Conservation (phyloP, 30 jellyfish, hydroid and myxozoan species). For the Turritopsis rubra region DNA sequence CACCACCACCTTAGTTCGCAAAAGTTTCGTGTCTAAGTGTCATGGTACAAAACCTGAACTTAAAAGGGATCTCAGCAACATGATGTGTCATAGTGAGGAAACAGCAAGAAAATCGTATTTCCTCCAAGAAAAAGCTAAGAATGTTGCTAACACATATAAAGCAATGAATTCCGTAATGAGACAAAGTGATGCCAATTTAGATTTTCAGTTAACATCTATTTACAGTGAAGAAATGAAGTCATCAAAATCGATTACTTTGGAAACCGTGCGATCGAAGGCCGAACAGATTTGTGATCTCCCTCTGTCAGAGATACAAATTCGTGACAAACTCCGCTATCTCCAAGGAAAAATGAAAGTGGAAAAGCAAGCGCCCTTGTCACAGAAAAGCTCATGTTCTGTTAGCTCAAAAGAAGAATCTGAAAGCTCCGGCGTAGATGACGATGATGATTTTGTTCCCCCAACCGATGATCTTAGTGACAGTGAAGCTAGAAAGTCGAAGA, state of each 20-base stretch:
- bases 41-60: slow-evolving; percentile 8
- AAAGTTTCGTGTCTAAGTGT: slow-evolving; percentile 1
- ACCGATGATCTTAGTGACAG: slow-evolving; percentile 8
- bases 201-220: not conserved
- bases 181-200: not conserved
- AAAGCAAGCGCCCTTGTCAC: not conserved
- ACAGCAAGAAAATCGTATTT: slow-evolving; percentile 6
- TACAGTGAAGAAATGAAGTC: not conserved
- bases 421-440: not conserved
- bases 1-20: not conserved
- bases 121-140: slow-evolving; percentile 8
- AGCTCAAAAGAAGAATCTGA: not conserved
- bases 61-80: not conserved
- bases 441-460: slow-evolving; percentile 11
- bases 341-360: not conserved
- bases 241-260: slow-evolving; percentile 1
- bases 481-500: not conserved
- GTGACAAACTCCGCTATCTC: slow-evolving; percentile 4
- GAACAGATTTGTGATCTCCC: not conserved
- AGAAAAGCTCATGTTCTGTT: not conserved
- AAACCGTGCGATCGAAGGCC: not conserved
- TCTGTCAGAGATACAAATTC: slow-evolving; percentile 1
- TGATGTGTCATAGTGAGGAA: slow-evolving; percentile 15
- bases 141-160: slow-evolving; percentile 14
- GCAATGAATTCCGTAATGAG: not conserved